Evolutionary conservation across 2,888 invertebrate genomes (phyloP), one percentile per base, ranked within the genome.

Genomic region (Epinotia brunnichana): DNA sequence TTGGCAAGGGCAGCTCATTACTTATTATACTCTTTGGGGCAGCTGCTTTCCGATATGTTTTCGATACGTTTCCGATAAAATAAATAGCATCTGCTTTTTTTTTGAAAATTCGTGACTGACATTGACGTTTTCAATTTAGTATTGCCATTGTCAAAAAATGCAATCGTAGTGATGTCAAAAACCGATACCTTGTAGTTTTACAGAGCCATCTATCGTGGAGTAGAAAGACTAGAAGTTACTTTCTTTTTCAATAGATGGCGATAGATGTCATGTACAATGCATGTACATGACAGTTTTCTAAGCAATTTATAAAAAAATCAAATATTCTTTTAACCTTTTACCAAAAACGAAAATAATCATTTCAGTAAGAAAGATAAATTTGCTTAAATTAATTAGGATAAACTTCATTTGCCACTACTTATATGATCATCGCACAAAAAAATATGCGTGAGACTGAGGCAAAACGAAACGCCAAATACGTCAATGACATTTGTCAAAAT

Each of bases 91-190:
- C 9, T 15, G 11, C 35, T 35, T 48, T 71, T 71, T 35, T 48
- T 71, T 71, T 54, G 35, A 71, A 71, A 71, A 44, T 71, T 71
- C 66, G 71, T 48, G 66, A 21, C 29, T 13, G 5, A 17, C 5
- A 24, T 3, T 61, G 53, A 60, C 53, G 17, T 35, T 17, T 15
- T 11, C 11, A 13, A 13, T 5, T 15, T 3, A 48, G 35, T 69
- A 53, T 69, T 69, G 69, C 69, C 61, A 39, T 67, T 44, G 2
- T 29, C 11, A 48, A 48, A 5, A 48, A 59, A 19, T 15, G 0
- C 7, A 21, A 4, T 2, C 4, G 15, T 69, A 70, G 57, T 39
- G 63, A 10, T 57, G 48, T 57, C 35, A 41, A 11, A 29, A 57
- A 63, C 57, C 70, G 70, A 24, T 70, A 17, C 17, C 35, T 10